phyloP scores from a whole-genome alignment of 2,888 invertebrate genomes.

The Parelbella ahira region DNA sequence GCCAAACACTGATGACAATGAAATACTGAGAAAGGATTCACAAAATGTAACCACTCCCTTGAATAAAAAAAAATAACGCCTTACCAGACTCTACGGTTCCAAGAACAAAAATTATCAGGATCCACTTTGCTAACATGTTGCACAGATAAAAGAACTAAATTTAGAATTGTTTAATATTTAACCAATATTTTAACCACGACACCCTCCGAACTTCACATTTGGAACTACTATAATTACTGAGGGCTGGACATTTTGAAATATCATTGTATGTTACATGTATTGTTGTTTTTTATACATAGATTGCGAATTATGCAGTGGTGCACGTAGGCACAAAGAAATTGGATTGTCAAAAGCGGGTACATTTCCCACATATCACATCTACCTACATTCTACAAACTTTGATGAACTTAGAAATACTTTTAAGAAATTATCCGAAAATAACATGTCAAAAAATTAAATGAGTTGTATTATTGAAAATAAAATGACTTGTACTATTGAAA shows the following conservation, averaged over 20 bases:
- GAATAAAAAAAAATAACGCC: conserved; percentile 31
- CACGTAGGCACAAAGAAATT: conserved; percentile 1
- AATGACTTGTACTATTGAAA: no score
- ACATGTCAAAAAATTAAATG: no score
- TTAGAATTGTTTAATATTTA: conserved; percentile 35
- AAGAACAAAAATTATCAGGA: conserved; percentile 46
- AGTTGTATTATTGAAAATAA: no score
- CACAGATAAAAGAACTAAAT: conserved; percentile 33
- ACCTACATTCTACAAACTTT: no score
- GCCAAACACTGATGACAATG: no score
- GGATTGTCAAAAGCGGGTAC: no score
- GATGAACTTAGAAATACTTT: no score
- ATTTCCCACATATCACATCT: no score
- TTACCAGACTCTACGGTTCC: conserved; percentile 48
- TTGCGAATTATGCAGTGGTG: conserved; percentile 8
- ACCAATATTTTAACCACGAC: conserved; percentile 18
- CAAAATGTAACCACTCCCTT: no score
- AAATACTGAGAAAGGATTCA: no score
- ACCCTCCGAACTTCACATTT: conserved; percentile 28
- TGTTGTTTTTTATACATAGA: conserved; percentile 26
- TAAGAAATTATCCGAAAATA: no score
- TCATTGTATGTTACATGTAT: conserved; percentile 25
- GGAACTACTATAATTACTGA: conserved; percentile 31
- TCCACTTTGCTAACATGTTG: conserved; percentile 53
- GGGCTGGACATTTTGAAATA: conserved; percentile 34